Conservation (phyloP, 2,113 vertebrate genomes). For the Urocolius indicus region DNA sequence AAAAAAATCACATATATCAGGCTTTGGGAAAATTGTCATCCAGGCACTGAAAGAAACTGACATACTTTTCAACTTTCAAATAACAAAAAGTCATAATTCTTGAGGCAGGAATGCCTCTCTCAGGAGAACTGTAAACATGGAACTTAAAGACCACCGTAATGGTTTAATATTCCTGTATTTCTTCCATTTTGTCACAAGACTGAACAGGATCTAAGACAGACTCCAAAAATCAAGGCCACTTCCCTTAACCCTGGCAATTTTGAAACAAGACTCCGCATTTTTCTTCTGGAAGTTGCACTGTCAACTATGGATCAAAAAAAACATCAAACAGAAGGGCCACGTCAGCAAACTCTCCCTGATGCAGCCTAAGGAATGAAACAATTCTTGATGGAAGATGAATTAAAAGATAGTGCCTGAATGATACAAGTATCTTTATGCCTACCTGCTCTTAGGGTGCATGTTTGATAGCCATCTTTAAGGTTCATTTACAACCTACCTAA, state of each 20-base stretch:
- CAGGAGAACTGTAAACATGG: background rate
- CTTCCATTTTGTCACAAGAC: background rate
- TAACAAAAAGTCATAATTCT: background rate
- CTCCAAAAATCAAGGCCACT: background rate
- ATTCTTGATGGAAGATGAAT: background rate
- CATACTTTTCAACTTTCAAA: background rate
- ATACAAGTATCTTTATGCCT: background rate
- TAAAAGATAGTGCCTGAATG: background rate
- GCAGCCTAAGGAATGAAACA: background rate
- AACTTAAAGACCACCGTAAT: background rate
- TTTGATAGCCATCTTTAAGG: background rate
- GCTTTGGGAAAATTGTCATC: background rate
- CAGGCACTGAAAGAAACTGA: background rate
- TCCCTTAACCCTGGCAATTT: background rate
- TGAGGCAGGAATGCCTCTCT: background rate
- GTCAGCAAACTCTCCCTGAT: background rate
- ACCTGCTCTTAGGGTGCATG: background rate
- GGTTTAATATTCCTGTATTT: background rate
- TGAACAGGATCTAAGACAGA: background rate
- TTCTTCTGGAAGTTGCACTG: background rate
- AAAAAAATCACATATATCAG: background rate
- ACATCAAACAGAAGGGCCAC: background rate
- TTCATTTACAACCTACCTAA: background rate
- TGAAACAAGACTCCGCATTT: background rate
- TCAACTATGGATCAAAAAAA: background rate